Base-by-base conservation (phyloP, 2,797 vertebrate genomes). In the Anolis apletophallus region DNA sequence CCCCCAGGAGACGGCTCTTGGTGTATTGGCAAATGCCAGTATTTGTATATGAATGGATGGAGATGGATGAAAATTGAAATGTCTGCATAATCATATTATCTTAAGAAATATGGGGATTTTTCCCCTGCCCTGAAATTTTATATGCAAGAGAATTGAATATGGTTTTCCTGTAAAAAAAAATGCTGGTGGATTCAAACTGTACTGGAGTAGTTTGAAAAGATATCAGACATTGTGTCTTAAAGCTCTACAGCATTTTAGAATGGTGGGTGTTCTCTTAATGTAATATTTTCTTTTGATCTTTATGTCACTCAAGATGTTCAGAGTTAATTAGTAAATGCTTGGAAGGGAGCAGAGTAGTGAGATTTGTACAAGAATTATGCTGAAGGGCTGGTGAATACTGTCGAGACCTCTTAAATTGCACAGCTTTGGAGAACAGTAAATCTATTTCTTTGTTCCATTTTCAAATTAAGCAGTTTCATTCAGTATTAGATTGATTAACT, bases 261-360 rank as follows among this genome's bases (percentile, higher is more conserved):
- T 73, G 32, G 90, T 92, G 6, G 26, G 81, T 94, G 88, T n/a
- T 92, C 90, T 91, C 89, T 34, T 81, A 92, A 92, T 93, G 91
- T 89, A 95, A 92, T 93, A 89, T 92, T 95, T 74, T 90, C 36
- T 88, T 91, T 87, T 93, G 89, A 93, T 92, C 68, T 92, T 21
- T 88, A 2, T 93, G 93, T 91, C 82, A 90, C 64, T 92, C 90
- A 55, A 26, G 90, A 55, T 91, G 74, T 88, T 94, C 85, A 86
- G 46, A 93, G 69, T 92, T 93, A 95, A 95, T 94, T 93, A 94
- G 69, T 67, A 90, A 90, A 93, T 89, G 52, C 90, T 82, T 94
- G 84, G 82, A 92, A 90, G 1, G 14, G 67, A 17, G 50, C 50
- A 89, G 84, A 86, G 83, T 81, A 78, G 5, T 72, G 67, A 89